Percentiles rank a stretch among this genome's conserved stretches.
phyloP scores from a whole-genome alignment of 2,113 vertebrate genomes.

The Gorsachius goisagi region DNA sequence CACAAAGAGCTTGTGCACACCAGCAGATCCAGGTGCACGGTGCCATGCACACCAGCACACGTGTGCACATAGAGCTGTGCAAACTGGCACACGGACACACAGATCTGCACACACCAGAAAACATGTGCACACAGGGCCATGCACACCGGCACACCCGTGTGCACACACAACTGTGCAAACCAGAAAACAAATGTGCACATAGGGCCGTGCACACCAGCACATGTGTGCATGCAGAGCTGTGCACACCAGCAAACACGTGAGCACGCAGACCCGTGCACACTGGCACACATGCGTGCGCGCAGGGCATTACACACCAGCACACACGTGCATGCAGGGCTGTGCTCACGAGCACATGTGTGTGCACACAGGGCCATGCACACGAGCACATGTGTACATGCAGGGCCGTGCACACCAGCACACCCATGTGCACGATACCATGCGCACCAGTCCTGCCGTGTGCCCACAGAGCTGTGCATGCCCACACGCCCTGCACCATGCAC shows the following conservation, averaged over 20 bases:
- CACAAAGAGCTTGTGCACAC: background rate
- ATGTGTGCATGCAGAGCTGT: background rate
- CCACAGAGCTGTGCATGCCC: too few species aligned
- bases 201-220: background rate
- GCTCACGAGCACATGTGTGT: too few species aligned
- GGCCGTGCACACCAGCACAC: accelerated
- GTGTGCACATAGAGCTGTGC: background rate
- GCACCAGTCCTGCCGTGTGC: accelerated
- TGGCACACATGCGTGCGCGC: too few species aligned
- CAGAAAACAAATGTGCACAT: background rate
- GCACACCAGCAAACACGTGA: background rate
- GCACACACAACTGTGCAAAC: background rate
- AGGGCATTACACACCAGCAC: background rate
- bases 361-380: background rate
- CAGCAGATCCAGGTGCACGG: background rate
- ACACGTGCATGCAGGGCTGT: accelerated
- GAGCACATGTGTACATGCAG: accelerated
- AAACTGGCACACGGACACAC: background rate
- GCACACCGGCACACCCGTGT: accelerated
- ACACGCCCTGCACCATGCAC: too few species aligned
- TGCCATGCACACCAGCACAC: too few species aligned
- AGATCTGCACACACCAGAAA: background rate
- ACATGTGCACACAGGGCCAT: too few species aligned
- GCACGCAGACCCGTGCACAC: background rate
- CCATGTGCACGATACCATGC: accelerated